These are phyloP conservation scores for Trachurus trachurus DNA, from an alignment of 2,797 vertebrate species.

Conservation along the genomic window DNA sequence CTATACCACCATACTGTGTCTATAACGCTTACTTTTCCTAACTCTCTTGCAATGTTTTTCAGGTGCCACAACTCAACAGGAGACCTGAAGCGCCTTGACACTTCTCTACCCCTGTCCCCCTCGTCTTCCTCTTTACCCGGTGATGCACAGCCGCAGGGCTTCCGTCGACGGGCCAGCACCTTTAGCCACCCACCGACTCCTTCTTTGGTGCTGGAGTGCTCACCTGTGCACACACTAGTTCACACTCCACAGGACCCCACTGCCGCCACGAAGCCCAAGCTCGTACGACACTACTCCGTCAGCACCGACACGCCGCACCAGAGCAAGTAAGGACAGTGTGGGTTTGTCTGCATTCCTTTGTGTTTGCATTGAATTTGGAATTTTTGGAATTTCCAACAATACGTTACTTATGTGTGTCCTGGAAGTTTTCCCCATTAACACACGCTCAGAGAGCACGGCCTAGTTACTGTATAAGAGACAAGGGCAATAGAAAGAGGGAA, in stretches of 20 bases:
- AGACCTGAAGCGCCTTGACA: conserved; percentile 85
- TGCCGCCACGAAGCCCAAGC: conserved; percentile 89
- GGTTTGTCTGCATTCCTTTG: not conserved
- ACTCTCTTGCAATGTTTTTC: conserved; percentile 1
- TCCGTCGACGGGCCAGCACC: conserved; percentile 92
- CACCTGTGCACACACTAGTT: conserved; percentile 50
- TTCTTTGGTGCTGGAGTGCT: conserved; percentile 69
- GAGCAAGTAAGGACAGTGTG: conserved; percentile 89
- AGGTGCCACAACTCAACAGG: conserved; percentile 88
- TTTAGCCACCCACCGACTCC: conserved; percentile 89
- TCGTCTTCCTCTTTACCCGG: conserved; percentile 42
- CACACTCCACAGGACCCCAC: conserved; percentile 76
- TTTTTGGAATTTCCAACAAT: not conserved
- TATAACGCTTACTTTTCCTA: not conserved
- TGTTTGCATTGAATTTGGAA: not conserved
- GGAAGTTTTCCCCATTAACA: not conserved
- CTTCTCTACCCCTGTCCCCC: conserved; percentile 48
- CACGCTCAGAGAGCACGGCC: not conserved
- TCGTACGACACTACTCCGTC: conserved; percentile 97
- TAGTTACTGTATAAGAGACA: not conserved
- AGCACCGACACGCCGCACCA: conserved; percentile 95
- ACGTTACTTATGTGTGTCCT: not conserved
- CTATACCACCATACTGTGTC: too few species aligned
- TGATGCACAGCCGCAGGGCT: conserved; percentile 83
- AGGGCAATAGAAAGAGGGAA: not conserved